Evolutionary conservation across 2,888 invertebrate genomes (phyloP), one percentile per base, ranked within the genome.

Genomic region (Melanophora roralis): DNA sequence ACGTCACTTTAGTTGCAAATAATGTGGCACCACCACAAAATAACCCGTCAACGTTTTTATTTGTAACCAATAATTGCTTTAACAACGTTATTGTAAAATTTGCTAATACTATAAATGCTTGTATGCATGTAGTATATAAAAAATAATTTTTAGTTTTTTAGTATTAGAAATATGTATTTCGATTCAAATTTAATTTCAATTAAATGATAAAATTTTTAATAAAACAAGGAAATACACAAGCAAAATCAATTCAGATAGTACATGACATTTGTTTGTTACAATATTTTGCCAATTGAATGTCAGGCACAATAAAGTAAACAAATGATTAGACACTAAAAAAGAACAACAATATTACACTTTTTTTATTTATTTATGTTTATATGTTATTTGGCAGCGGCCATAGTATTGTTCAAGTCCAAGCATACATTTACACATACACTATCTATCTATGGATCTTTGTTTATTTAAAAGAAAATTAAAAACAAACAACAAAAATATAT

Each of bases 1-100:
- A 73, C 80, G 80, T 80, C 80, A 80, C 53, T 64, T 62, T 55
- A 40, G 51, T 51, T 49, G 59, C 72, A 27, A 80, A 62, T 72
- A 67, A 43, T 67, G 51, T 72, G 67, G 59, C 68, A 43, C 14
- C 51, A 64, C 19, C 59, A 38, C 11, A 16, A 45, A 11, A 9
- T 19, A 6, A 40, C 6, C n/a, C 45, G 16, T 14, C 14, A 43
- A 43, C 43, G 16, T 43, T 43, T 19, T 45, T 14, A 16, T 27
- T 27, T 1, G 43, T 43, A 43, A 27, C 4, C 6, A 27, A 27
- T 5, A 27, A 27, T 27, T 27, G 27, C 6, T 27, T 5, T 6
- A 27, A 27, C 27, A 27, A 27, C 4, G 27, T 27, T 27, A 5
- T 27, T 27, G 27, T 27, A 27, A 27, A 5, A 27, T 6, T n/a